phyloP scores from a whole-genome alignment of 2,113 vertebrate species.

The Podilymbus podiceps region DNA sequence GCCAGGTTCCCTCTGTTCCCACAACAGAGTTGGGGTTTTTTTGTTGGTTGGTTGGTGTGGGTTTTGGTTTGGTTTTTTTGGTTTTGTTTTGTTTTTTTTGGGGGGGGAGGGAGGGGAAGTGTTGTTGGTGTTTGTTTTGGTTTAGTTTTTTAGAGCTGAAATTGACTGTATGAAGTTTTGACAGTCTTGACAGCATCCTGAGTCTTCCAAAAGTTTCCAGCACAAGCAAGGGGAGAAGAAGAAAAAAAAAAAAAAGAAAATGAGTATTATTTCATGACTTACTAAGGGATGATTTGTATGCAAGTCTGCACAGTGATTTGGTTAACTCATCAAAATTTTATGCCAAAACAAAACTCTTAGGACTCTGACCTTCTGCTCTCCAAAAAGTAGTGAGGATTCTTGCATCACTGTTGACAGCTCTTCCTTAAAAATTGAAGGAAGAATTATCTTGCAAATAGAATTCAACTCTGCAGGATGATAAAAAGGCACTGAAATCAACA shows the following conservation, averaged over 20 bases:
- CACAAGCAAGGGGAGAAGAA: not conserved
- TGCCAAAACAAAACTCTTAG: not conserved
- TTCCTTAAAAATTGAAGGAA: not conserved
- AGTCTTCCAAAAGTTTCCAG: constrained; percentile 17
- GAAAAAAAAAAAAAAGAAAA: not conserved
- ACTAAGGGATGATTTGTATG: not conserved
- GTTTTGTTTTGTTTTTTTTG: too few species aligned
- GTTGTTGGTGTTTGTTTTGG: too few species aligned
- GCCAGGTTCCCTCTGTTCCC: constrained; percentile 24
- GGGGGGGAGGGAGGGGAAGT: too few species aligned
- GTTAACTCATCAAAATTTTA: constrained; percentile 8
- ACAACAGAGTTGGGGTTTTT: too few species aligned
- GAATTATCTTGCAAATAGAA: not conserved
- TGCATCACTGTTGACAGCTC: not conserved
- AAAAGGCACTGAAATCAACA: not conserved
- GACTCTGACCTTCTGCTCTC: not conserved
- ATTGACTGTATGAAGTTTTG: constrained; percentile 29
- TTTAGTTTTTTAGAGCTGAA: not conserved
- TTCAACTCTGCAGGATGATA: not conserved
- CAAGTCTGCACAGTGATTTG: not conserved
- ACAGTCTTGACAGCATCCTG: constrained; percentile 43
- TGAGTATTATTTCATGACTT: not conserved
- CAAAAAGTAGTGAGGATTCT: not conserved
- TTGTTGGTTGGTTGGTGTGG: too few species aligned
- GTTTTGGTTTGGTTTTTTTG: too few species aligned